Evolutionary conservation across 2,797 vertebrate genomes (phyloP).

Genomic region (Propithecus perrieri): DNA sequence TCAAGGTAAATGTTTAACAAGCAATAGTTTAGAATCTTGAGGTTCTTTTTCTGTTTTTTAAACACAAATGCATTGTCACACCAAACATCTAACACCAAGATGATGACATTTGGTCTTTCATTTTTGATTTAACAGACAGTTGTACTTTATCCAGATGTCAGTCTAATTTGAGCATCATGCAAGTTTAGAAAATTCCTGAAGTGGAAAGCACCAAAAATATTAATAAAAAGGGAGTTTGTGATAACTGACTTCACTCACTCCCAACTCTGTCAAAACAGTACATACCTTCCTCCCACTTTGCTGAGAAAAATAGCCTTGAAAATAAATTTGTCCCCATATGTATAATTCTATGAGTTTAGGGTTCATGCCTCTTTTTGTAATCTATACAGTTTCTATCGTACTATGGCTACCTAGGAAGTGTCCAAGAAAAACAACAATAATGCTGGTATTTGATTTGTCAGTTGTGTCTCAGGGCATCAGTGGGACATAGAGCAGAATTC

Average conservation of each 20-base stretch:
- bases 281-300: neutral
- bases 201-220: neutral
- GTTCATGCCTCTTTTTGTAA: neutral
- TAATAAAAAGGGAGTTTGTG: neutral
- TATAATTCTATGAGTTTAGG: constrained; percentile 12
- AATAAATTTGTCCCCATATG: constrained; percentile 16
- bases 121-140: constrained; percentile 57
- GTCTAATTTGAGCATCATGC: constrained; percentile 61
- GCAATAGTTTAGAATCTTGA: constrained; percentile 9
- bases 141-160: constrained; percentile 23
- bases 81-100: neutral
- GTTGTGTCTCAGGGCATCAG: constrained; percentile 17
- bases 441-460: constrained; percentile 61
- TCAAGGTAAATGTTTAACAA: neutral
- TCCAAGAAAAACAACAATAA: constrained; percentile 39
- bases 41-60: neutral
- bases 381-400: neutral
- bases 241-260: neutral
- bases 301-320: constrained; percentile 37
- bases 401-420: constrained; percentile 28
- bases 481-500: constrained; percentile 42
- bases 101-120: neutral
- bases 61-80: neutral
- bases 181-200: constrained; percentile 62
- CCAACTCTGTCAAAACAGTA: neutral